phyloP scores from a whole-genome alignment of 2,797 vertebrate genomes.

The Sylvilagus floridanus region DNA sequence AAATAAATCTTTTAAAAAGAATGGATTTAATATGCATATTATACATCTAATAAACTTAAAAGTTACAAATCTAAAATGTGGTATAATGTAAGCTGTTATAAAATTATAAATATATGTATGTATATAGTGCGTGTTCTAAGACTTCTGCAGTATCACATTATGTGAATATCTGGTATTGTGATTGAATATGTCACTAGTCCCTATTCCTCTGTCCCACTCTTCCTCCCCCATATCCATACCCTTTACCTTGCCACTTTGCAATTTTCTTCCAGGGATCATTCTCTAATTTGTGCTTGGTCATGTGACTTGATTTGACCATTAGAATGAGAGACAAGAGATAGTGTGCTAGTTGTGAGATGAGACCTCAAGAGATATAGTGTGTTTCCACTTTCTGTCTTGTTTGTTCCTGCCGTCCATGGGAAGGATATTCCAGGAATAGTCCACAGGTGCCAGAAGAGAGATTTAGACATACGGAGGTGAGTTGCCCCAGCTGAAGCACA shows the following conservation, averaged over 20 bases:
- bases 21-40: neutral
- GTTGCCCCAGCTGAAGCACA: neutral
- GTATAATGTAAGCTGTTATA: neutral
- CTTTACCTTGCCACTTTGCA: neutral
- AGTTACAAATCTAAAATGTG: neutral
- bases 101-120: neutral
- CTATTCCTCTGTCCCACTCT: fast-evolving
- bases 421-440: neutral
- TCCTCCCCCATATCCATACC: too few relatives aligned
- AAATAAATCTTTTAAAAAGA: neutral
- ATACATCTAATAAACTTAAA: neutral
- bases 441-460: neutral
- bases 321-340: neutral
- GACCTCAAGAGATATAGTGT: neutral
- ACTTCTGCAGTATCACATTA: neutral
- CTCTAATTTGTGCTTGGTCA: neutral
- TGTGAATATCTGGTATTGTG: neutral
- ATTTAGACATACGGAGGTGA: neutral
- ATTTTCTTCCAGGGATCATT: neutral
- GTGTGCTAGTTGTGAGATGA: neutral
- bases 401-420: neutral
- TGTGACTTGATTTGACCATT: neutral
- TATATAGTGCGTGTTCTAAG: neutral
- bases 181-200: neutral
- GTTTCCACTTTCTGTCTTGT: neutral